These are phyloP conservation scores for Melanargia galathea DNA, from an alignment of 2,888 invertebrate species.

Conservation along the genomic window DNA sequence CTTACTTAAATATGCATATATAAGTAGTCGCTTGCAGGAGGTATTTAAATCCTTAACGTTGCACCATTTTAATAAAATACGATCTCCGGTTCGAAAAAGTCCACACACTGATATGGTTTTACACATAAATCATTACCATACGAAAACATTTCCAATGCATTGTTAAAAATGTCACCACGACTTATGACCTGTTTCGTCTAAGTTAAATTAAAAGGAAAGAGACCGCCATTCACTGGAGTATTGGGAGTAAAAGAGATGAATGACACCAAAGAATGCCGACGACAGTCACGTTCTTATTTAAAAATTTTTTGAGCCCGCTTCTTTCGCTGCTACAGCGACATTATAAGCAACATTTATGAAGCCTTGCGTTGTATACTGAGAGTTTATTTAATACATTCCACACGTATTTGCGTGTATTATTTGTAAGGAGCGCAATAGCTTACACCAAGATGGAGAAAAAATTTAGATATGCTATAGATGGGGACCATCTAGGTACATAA, in stretches of 20 bases:
- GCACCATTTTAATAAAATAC: constrained; percentile 63
- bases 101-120: constrained; percentile 65
- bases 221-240: constrained; percentile 54
- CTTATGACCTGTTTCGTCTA: constrained; percentile 79
- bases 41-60: constrained; percentile 6
- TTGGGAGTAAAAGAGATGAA: constrained; percentile 56
- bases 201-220: constrained; percentile 72
- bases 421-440: neutral
- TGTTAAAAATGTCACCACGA: constrained; percentile 81
- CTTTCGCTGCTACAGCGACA: constrained; percentile 13
- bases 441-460: neutral
- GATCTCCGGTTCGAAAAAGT: constrained; percentile 64
- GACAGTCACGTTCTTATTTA: constrained; percentile 25
- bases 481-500: too few species aligned
- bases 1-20: neutral
- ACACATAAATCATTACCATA: constrained; percentile 81
- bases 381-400: neutral
- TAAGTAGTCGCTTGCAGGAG: neutral
- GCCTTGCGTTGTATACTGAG: neutral
- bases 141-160: constrained; percentile 79
- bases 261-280: constrained; percentile 69
- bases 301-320: constrained; percentile 12
- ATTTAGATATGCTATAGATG: too few species aligned
- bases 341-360: constrained; percentile 23
- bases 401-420: neutral